phyloP scores from a whole-genome alignment of 2,888 invertebrate species.

The Carpatolechia fugitivella region DNA sequence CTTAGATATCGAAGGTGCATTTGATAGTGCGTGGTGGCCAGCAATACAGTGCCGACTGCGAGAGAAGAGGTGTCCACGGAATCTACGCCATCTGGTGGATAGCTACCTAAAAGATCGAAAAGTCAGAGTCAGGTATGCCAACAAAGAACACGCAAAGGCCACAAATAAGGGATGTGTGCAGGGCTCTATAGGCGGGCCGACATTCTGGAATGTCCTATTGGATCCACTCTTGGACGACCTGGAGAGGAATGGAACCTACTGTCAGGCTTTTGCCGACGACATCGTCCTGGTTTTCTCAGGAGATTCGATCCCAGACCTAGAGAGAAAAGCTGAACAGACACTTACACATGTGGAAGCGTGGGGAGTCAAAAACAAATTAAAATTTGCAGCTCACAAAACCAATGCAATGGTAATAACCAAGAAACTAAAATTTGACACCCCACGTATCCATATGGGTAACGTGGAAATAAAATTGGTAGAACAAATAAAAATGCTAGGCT shows the following conservation, averaged over 20 bases:
- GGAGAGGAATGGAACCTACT: neutral
- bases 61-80: neutral
- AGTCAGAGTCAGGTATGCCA: neutral
- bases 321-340: neutral
- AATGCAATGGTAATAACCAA: neutral
- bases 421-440: neutral
- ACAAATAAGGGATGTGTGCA: neutral
- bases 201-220: too few relatives aligned
- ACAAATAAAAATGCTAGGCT: slow-evolving; percentile 20
- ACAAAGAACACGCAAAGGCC: neutral
- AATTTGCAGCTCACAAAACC: neutral
- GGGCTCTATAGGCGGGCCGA: neutral
- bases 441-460: slow-evolving; percentile 10
- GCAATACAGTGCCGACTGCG: slow-evolving; percentile 8
- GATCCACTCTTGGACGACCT: neutral
- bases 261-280: neutral
- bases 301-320: neutral
- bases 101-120: neutral
- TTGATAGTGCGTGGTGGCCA: slow-evolving; percentile 20
- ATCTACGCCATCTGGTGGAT: neutral
- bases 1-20: slow-evolving; percentile 21
- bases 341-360: neutral
- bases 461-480: neutral
- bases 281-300: neutral
- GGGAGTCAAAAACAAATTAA: neutral